A percentile compares a stretch with the other conserved stretches of the same genome.
phyloP scores from a whole-genome alignment of 2,113 vertebrate species.

The Proteles cristata region DNA sequence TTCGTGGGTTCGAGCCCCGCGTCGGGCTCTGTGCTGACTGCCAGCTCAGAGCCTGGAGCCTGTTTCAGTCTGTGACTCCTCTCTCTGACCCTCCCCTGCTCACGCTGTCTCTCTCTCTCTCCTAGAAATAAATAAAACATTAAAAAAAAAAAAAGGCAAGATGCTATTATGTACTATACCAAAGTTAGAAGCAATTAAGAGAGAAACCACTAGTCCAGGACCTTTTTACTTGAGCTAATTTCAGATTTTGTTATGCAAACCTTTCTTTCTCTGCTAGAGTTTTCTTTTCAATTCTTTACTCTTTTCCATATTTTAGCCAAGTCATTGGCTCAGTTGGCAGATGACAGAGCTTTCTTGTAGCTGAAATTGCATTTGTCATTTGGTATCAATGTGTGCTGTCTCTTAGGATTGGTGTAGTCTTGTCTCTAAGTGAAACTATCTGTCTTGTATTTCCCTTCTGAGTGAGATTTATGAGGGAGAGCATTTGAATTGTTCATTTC shows the following conservation, averaged over 20 bases:
- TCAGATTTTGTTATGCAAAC: conserved; percentile 55
- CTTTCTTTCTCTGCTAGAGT: background rate
- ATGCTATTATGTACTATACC: background rate
- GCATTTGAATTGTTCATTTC: conserved; percentile 71
- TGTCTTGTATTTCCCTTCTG: conserved; percentile 63
- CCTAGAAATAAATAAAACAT: too few relatives aligned
- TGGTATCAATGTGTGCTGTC: conserved; percentile 64
- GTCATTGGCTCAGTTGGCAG: conserved; percentile 66
- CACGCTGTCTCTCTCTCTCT: too few relatives aligned
- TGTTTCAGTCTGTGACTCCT: too few relatives aligned
- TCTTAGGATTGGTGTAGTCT: conserved; percentile 64
- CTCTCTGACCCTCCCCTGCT: too few relatives aligned
- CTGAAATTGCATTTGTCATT: conserved; percentile 78
- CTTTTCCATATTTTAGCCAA: conserved; percentile 65
- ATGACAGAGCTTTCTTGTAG: conserved; percentile 73
- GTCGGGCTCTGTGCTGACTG: too few relatives aligned
- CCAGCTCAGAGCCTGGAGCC: too few relatives aligned
- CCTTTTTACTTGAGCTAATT: background rate
- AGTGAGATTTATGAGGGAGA: conserved; percentile 77
- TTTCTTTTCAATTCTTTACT: conserved; percentile 53
- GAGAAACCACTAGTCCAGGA: background rate
- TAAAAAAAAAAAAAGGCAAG: conserved; percentile 50
- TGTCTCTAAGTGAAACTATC: conserved; percentile 79
- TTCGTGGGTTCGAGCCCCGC: too few relatives aligned
- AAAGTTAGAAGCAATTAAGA: conserved; percentile 45